Percentiles rank a stretch among this genome's conserved stretches.
phyloP scores from a whole-genome alignment of 2,888 invertebrate genomes.

The Coecobrya sp. region DNA sequence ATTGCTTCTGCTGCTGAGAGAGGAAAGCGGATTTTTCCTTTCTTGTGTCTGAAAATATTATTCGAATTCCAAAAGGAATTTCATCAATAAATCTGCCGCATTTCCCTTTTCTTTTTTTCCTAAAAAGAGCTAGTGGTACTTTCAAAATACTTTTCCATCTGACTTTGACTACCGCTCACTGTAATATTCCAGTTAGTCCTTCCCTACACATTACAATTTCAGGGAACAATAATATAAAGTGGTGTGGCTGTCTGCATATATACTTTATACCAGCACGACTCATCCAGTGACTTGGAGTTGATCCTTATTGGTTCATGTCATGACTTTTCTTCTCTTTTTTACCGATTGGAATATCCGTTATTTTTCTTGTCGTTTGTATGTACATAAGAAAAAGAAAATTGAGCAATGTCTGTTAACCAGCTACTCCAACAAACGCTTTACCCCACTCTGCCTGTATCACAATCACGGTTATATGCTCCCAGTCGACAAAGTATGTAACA shows the following conservation, averaged over 20 bases:
- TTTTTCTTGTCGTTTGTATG: conserved; percentile 71
- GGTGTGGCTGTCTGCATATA: background rate
- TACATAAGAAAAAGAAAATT: conserved; percentile 65
- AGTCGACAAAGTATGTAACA: conserved; percentile 46
- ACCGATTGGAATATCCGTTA: conserved; percentile 77
- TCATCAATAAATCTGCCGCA: conserved; percentile 87
- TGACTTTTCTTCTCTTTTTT: conserved; percentile 77
- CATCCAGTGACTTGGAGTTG: conserved; percentile 63
- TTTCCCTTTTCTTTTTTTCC: conserved; percentile 83
- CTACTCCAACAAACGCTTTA: background rate
- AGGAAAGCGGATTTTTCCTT: conserved; percentile 73
- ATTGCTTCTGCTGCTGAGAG: conserved; percentile 43
- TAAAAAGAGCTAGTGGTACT: conserved; percentile 63
- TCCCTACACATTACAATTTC: conserved; percentile 26
- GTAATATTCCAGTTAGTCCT: conserved; percentile 44
- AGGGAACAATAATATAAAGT: conserved; percentile 13
- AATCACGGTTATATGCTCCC: background rate
- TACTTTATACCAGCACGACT: background rate
- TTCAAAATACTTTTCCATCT: conserved; percentile 78
- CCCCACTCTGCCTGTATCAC: conserved; percentile 19
- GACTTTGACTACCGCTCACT: conserved; percentile 41
- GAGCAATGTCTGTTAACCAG: conserved; percentile 62
- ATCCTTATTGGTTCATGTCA: conserved; percentile 81
- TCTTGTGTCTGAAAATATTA: conserved; percentile 86
- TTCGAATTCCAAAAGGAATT: conserved; percentile 87